Base-by-base conservation (phyloP, 2,113 vertebrate genomes). In the Prinia subflava region DNA sequence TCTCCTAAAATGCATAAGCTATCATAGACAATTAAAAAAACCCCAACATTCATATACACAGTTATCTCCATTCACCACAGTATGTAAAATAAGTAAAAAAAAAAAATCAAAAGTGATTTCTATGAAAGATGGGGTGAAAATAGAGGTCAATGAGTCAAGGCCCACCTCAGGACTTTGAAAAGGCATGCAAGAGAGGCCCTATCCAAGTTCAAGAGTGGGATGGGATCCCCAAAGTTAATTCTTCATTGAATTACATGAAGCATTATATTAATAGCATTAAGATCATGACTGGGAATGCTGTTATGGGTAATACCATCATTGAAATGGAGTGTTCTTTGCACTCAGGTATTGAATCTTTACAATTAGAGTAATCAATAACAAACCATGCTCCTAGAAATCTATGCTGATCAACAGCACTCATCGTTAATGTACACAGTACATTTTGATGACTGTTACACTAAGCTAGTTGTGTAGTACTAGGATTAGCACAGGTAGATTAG, bases 1-100 rank as follows among this genome's bases (percentile, higher is more conserved):
- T 96, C 96, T 97, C 95, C 98, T 98, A 98, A 97, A 97, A 96
- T 89, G 94, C 60, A 15, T 98, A 97, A 98, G 90, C 97, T 98
- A 98, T 96, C 63, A 64, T 95, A 97, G 97, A 98, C 97, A 96
- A 96, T 95, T 97, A 91, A 96, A 97, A 98, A 95, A 91, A 25
- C 6, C 31, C 13, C 57, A 96, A 97, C 97, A 97, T 97, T 97
- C 97, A 97, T 97, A 96, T 98, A 97, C 97, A 98, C 95, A 95
- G 94, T 97, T 97, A 96, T 89, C 97, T 97, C 96, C 97, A 98
- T 97, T 97, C 96, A 98, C 97, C 97, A 98, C 92, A 95, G 83
- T 96, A 97, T 97, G 95, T 96, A 96, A 98, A 90, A 37, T 97
- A 96, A 95, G 52, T 70, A 23, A 85, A 77, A 96, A 91, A 91